Evolutionary conservation across 2,113 vertebrate genomes (phyloP).

Genomic region (Spheniscus mendiculus): DNA sequence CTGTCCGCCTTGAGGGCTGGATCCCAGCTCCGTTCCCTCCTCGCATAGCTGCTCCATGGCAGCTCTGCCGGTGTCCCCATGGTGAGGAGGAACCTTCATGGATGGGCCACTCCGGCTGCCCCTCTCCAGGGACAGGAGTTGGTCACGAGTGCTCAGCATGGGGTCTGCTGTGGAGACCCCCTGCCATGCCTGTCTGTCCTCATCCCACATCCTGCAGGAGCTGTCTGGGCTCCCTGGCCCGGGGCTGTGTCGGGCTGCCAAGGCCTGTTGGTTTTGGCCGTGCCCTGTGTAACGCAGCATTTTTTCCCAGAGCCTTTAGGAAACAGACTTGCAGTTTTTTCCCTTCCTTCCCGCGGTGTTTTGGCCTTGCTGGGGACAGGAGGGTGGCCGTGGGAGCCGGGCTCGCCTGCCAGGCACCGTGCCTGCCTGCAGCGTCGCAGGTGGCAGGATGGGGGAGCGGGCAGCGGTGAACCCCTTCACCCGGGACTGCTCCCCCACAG

Average conservation of each 20-base stretch:
- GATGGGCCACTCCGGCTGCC: not conserved
- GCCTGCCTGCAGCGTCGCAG: not conserved
- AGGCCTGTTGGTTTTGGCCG: constrained; percentile 61
- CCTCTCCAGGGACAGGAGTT: not conserved
- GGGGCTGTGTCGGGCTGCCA: not conserved
- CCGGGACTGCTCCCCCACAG: no score
- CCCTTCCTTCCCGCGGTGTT: not conserved
- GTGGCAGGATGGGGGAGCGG: not conserved
- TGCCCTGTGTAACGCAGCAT: constrained; percentile 8
- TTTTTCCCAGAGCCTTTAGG: constrained; percentile 59
- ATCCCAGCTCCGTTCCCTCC: not conserved
- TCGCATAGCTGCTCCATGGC: not conserved
- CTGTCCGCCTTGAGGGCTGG: fast-evolving
- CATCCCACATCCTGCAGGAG: constrained; percentile 51
- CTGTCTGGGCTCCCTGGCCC: constrained; percentile 44
- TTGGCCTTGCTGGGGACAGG: not conserved
- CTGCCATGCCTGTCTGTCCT: not conserved
- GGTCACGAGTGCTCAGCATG: not conserved
- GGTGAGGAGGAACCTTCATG: fast-evolving
- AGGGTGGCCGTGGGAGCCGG: not conserved
- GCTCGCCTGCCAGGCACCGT: not conserved
- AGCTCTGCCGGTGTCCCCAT: not conserved
- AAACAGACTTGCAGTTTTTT: constrained; percentile 45
- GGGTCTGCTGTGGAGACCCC: not conserved
- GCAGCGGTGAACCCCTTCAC: fast-evolving